Evolutionary conservation across 2,888 invertebrate species (phyloP).

Genomic region (Eurytoma adleriae): DNA sequence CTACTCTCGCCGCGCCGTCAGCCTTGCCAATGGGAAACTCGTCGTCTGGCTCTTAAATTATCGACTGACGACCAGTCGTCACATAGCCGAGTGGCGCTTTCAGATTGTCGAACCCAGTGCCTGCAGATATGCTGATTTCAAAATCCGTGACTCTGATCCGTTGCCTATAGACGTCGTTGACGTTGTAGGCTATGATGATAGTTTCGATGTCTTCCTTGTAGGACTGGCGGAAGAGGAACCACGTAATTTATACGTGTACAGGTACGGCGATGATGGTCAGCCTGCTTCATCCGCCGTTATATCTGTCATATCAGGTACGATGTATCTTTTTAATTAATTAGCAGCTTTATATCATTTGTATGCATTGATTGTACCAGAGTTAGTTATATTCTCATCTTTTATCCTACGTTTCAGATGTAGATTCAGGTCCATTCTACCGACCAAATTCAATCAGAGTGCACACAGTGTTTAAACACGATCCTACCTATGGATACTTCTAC

Average conservation of each 20-base stretch:
- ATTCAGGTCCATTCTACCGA: conserved; percentile 31
- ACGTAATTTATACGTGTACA: conserved; percentile 18
- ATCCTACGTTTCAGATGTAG: conserved; percentile 22
- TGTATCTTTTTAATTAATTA: background rate
- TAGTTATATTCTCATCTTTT: background rate
- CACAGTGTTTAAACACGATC: background rate
- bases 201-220: conserved; percentile 28
- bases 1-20: conserved; percentile 18
- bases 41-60: conserved; percentile 46
- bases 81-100: conserved; percentile 35
- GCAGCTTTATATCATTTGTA: background rate
- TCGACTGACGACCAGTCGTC: conserved; percentile 6
- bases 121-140: conserved; percentile 20
- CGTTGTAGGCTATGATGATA: conserved; percentile 32
- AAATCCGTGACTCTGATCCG: conserved; percentile 25
- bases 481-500: conserved; percentile 27
- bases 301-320: conserved; percentile 30
- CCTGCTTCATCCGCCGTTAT: background rate
- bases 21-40: conserved; percentile 46
- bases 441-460: conserved; percentile 31
- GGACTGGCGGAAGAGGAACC: conserved; percentile 1
- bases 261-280: conserved; percentile 25
- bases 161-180: conserved; percentile 37
- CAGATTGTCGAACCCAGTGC: conserved; percentile 28
- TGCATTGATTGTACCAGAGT: background rate